Evolutionary conservation across 2,888 invertebrate genomes (phyloP), one percentile per base, ranked within the genome.

Genomic region (Clunio marinus): DNA sequence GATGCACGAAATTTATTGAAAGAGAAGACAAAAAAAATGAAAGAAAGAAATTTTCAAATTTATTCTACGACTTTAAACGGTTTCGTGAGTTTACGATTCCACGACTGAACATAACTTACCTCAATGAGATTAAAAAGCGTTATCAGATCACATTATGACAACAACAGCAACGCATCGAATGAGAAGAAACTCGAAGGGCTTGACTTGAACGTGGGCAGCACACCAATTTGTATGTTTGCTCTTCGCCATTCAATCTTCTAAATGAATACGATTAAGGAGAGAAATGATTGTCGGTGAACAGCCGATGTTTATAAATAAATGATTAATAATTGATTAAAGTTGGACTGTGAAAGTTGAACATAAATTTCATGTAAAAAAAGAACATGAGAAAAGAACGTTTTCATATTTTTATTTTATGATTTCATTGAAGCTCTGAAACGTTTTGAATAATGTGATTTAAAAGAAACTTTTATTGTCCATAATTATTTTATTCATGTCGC

Each of bases 321-420:
- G 41, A 41, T 41, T 41, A 41, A 41, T 41, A 41, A 41, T 41
- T 41, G 41, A 41, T 41, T 41, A 41, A 41, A n/a, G n/a, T 41
- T 10, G 15, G 41, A 10, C 15, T 41, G 41, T n/a, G 41, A 41
- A 41, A 41, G 41, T 15, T n/a, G 2, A 41, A 41, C 41, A 41
- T 41, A 41, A 41, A 41, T 41, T 41, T 15, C 41, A 41, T 41
- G 2, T 3, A 41, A n/a, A n/a, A n/a, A n/a, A n/a, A n/a, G n/a
- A n/a, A 41, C 41, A 41, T 41, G n/a, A n/a, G n/a, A n/a, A n/a
- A n/a, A n/a, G n/a, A n/a, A n/a, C n/a, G n/a, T n/a, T n/a, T n/a
- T n/a, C n/a, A n/a, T n/a, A n/a, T n/a, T n/a, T n/a, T n/a, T n/a
- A n/a, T n/a, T n/a, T 41, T 15, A 41, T 41, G 15, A 41, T 41